phyloP scores from a whole-genome alignment of 2,797 vertebrate genomes.

The Okamejei kenojei region DNA sequence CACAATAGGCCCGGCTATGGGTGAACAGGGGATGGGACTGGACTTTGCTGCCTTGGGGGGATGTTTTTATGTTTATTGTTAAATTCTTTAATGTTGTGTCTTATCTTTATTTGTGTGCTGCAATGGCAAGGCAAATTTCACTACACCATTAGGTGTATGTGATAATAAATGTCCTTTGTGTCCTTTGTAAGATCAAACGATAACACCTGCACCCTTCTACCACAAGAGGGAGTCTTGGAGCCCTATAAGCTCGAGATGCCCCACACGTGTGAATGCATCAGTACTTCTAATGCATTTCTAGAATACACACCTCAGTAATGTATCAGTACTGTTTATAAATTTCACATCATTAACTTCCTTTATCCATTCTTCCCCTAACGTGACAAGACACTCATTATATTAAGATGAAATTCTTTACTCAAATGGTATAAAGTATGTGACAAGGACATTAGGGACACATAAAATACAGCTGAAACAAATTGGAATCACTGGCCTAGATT shows the following conservation, averaged over 20 bases:
- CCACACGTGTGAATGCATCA: not conserved
- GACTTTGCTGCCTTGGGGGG: too few relatives aligned
- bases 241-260: not conserved
- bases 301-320: too few relatives aligned
- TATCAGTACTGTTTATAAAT: not conserved
- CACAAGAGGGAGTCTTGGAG: not conserved
- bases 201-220: not conserved
- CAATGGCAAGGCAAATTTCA: too few relatives aligned
- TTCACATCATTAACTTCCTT: not conserved
- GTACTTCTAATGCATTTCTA: not conserved
- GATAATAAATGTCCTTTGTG: too few relatives aligned
- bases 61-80: too few relatives aligned
- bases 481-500: not conserved
- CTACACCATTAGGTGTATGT: too few relatives aligned
- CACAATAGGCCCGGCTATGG: too few relatives aligned
- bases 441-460: not conserved
- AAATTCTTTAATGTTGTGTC: too few relatives aligned
- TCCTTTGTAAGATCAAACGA: not conserved
- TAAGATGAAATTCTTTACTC: not conserved
- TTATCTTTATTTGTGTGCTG: too few relatives aligned
- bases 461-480: not conserved
- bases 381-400: not conserved
- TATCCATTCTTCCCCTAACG: not conserved
- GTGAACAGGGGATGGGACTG: too few relatives aligned
- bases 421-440: not conserved